phyloP scores from a whole-genome alignment of 53 echinoderm and acorn worm genomes.

The Henricia sp. region DNA sequence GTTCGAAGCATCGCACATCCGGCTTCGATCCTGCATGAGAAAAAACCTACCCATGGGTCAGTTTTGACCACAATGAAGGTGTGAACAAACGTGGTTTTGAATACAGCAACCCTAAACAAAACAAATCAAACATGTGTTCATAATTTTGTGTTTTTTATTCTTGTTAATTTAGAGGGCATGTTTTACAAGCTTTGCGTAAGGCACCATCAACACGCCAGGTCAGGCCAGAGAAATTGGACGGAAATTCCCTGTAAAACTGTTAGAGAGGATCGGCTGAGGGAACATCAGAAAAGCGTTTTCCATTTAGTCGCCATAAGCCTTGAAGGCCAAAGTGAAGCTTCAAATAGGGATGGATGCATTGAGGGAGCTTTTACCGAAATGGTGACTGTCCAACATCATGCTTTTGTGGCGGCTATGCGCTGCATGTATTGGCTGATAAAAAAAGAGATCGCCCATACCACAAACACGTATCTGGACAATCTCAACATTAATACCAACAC shows the following conservation, averaged over 20 bases:
- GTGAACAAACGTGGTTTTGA: no score
- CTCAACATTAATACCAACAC: slow-evolving; percentile 38
- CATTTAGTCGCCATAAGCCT: slow-evolving; percentile 15
- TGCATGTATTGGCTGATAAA: slow-evolving; percentile 66
- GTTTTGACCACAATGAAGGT: no score
- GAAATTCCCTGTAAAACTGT: neutral
- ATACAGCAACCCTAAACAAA: no score
- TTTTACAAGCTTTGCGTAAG: no score
- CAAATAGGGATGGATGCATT: slow-evolving; percentile 34
- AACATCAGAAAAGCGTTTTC: slow-evolving; percentile 3
- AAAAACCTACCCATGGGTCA: no score
- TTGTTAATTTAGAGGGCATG: no score
- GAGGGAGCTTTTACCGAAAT: slow-evolving; percentile 39
- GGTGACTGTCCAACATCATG: slow-evolving; percentile 23
- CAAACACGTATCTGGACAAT: slow-evolving; percentile 39
- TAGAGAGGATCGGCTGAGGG: neutral
- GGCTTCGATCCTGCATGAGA: no score
- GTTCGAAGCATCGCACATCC: no score
- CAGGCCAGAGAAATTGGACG: no score
- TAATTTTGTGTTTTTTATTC: no score
- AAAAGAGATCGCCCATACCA: slow-evolving; percentile 61
- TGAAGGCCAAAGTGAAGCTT: slow-evolving; percentile 21
- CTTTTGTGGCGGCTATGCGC: slow-evolving; percentile 50
- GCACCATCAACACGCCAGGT: no score
- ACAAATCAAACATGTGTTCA: no score